These are phyloP conservation scores for Melieria omissa DNA, from an alignment of 2,888 invertebrate species.

Conservation along the genomic window DNA sequence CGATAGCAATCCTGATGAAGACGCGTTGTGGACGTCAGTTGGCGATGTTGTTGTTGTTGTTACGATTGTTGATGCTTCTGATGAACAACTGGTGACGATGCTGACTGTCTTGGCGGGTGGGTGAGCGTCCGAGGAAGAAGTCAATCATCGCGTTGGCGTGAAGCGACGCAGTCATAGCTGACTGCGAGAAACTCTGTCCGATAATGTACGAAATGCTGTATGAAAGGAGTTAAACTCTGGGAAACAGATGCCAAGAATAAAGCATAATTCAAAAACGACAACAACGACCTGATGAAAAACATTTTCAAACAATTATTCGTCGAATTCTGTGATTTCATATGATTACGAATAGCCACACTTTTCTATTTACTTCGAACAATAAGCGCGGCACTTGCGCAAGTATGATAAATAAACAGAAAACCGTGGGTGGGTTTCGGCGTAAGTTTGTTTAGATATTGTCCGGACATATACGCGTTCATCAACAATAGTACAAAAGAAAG, in stretches of 20 bases:
- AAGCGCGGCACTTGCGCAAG: no score
- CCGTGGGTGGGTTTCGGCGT: background rate
- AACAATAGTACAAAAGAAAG: no score
- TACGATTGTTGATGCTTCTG: background rate
- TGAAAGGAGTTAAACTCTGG: no score
- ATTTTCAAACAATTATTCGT: slow-evolving; percentile 1
- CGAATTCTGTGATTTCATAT: background rate
- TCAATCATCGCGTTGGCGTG: no score
- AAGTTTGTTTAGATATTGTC: no score
- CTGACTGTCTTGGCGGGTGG: no score
- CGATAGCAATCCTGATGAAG: background rate
- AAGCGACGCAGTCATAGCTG: no score
- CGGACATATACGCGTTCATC: no score
- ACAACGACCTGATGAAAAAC: slow-evolving; percentile 13
- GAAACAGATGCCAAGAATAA: background rate
- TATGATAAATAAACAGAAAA: slow-evolving; percentile 13
- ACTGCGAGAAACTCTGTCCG: no score
- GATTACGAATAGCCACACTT: background rate
- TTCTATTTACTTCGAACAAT: no score
- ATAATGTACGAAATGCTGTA: no score
- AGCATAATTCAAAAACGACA: background rate
- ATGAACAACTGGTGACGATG: background rate
- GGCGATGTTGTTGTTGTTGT: background rate
- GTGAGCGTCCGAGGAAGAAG: no score
- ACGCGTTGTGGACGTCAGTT: background rate